phyloP scores from a whole-genome alignment of 1,140 invertebrate genomes.

The Aricia agestis region DNA sequence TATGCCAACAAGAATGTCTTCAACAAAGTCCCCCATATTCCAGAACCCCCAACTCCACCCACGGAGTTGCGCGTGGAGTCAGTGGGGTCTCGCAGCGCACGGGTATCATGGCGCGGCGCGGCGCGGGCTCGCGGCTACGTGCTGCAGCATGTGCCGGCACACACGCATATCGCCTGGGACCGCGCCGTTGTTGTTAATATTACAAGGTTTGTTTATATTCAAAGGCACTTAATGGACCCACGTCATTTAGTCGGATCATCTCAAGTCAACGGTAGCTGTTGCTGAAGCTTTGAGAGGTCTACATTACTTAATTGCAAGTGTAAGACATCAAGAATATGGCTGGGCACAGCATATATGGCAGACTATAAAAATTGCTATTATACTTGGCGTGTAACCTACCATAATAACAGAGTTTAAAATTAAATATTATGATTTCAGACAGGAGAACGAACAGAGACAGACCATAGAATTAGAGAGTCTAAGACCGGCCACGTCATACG shows the following conservation, averaged over 20 bases:
- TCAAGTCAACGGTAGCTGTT: too few species aligned
- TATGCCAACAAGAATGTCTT: too few species aligned
- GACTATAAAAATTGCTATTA: too few species aligned
- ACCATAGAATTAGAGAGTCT: conserved; percentile 59
- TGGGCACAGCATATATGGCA: too few species aligned
- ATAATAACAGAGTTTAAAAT: too few species aligned
- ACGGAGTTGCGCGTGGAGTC: conserved; percentile 59
- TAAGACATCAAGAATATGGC: too few species aligned
- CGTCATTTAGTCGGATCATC: too few species aligned
- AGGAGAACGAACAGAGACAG: conserved; percentile 56
- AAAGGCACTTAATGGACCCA: background rate
- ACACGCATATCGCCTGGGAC: conserved; percentile 56
- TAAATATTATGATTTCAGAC: conserved; percentile 34
- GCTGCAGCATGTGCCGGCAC: conserved; percentile 52
- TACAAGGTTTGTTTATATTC: conserved; percentile 42
- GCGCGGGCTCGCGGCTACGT: conserved; percentile 49
- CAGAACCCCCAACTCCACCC: conserved; percentile 67
- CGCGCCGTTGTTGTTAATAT: conserved; percentile 55
- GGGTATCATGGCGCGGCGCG: conserved; percentile 56
- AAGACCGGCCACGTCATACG: conserved; percentile 56
- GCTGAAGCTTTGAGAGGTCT: too few species aligned
- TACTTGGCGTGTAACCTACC: too few species aligned
- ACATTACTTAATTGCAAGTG: too few species aligned
- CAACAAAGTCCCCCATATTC: background rate
- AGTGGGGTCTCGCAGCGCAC: conserved; percentile 45